Evolutionary conservation across 2,113 vertebrate genomes (phyloP), one percentile per base, ranked within the genome.

Genomic region (Zosterops lateralis): DNA sequence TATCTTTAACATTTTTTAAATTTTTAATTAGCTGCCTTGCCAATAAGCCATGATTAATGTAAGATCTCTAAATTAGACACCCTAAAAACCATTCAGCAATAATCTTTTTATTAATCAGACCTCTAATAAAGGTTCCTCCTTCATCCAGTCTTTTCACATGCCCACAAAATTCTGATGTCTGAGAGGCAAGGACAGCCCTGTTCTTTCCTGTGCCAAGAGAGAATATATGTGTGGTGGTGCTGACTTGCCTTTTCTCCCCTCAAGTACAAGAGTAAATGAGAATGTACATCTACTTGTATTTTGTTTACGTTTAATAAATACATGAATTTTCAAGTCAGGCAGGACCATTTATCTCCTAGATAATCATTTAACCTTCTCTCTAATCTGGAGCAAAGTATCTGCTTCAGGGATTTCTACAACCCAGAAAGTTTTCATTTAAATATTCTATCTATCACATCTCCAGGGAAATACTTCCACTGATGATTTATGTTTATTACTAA

Each of bases 161-260:
- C 6, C 5, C 83, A 73, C 42, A 70, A 86, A 80, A 61, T 36
- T 32, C 19, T 73, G 14, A 44, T 48, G 58, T 29, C 28, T 29
- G 45, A 73, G 26, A 47, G 47, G 29, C 44, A 83, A 86, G 29
- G 47, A 47, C 57, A 75, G 4, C 5, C 19, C 53, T 80, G 34
- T 13, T 65, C 36, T n/a, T 54, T 58, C 62, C 70, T 32, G 1
- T 8, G 19, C 8, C 57, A 53, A 40, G 13, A 61, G 8, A 72
- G 9, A 87, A 66, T 8, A 21, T 1, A 17, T 0, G 0, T 4
- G 9, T 19, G 0, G 0, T 36, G 14, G 8, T 47, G 25, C 54
- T 75, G 38, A 6, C 10, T 82, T 89, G 26, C 29, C 65, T 75
- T 84, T 51, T 45, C 36, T 47, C 25, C 1, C 1, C 18, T 58